Evolutionary conservation across 1,140 invertebrate species (phyloP), one percentile per base, ranked within the genome.

Genomic region (Charaxes varanes): DNA sequence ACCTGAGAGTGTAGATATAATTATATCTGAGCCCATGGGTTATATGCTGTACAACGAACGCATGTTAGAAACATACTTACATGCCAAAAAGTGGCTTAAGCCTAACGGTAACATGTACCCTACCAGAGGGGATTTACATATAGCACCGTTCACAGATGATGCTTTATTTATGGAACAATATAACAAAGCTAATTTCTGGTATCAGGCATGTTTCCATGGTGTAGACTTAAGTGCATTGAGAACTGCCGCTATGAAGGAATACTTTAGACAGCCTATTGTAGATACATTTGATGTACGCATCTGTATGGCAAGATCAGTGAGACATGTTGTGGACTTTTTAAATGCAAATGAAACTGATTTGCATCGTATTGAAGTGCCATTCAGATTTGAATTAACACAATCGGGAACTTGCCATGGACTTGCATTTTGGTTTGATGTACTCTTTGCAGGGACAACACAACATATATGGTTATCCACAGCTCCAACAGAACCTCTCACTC

Each of bases 361-460:
- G 56, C 96, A 99, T 84, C 90, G 91, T 67, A 98, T 99, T 83
- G 93, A 97, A 77, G 96, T 99, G 65, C 97, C 97, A 41, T 88
- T 99, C 15, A 92, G 95, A 78, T 99, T 98, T 87, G 93, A 93
- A 61, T 89, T 98, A 47, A 86, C 95, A 54, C 94, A 98, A 76
- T 93, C 97, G 11, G 97, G 96, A 27, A 96, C 96, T 41, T 93
- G 98, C 47, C 98, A 99, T 71, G 98, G 98, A 4, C 85, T 99
- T 41, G 98, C 98, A 10, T 99, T 99, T 85, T 99, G 98, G 98
- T 99, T 99, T 85, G 98, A 99, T 86, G 98, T 99, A n/a, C 93
- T 97, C 30, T 99, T 99, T 85, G 90, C 95, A 32, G 98, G 98
- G 14, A 91, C 90, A 36, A 91, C 89, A 44, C 92, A 95, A 65